These are phyloP conservation scores for Macroteleia sp. DNA, from an alignment of 2,888 invertebrate species.

Conservation along the genomic window DNA sequence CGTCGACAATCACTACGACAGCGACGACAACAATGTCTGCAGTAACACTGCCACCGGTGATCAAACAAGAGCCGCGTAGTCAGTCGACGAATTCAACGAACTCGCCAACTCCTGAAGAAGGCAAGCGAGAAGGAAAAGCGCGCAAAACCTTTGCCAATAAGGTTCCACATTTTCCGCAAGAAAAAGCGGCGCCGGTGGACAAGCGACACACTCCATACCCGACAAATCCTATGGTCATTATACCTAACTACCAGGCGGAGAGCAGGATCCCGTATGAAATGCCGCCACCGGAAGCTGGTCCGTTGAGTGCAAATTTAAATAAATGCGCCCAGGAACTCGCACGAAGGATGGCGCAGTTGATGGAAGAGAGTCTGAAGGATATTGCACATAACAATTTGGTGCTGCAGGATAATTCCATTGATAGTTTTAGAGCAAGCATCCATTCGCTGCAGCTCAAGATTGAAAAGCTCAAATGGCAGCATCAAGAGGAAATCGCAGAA, in stretches of 20 bases:
- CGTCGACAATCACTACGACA: not conserved
- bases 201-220: conserved; percentile 69
- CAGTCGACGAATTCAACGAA: not conserved
- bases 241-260: conserved; percentile 71
- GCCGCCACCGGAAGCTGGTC: conserved; percentile 75
- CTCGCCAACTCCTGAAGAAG: conserved; percentile 32
- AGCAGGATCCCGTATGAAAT: conserved; percentile 35
- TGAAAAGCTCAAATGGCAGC: conserved; percentile 89
- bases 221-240: conserved; percentile 80
- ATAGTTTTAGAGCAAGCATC: conserved; percentile 86
- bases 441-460: conserved; percentile 88
- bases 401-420: conserved; percentile 63
- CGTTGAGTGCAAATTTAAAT: conserved; percentile 76
- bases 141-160: conserved; percentile 82
- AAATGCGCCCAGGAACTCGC: conserved; percentile 76
- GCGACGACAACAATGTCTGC: conserved; percentile 7
- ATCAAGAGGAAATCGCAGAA: conserved; percentile 90
- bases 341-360: conserved; percentile 77
- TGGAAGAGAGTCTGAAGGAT: conserved; percentile 77
- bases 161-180: conserved; percentile 68
- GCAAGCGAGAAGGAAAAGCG: conserved; percentile 77
- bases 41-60: conserved; percentile 24
- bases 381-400: conserved; percentile 61
- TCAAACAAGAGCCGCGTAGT: conserved; percentile 69
- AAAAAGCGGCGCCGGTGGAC: conserved; percentile 47